A percentile compares a stretch with the other conserved stretches of the same genome.
These are phyloP conservation scores for Pycnomerus fuliginosus DNA, from an alignment of 2,888 invertebrate genomes.

Conservation along the genomic window DNA sequence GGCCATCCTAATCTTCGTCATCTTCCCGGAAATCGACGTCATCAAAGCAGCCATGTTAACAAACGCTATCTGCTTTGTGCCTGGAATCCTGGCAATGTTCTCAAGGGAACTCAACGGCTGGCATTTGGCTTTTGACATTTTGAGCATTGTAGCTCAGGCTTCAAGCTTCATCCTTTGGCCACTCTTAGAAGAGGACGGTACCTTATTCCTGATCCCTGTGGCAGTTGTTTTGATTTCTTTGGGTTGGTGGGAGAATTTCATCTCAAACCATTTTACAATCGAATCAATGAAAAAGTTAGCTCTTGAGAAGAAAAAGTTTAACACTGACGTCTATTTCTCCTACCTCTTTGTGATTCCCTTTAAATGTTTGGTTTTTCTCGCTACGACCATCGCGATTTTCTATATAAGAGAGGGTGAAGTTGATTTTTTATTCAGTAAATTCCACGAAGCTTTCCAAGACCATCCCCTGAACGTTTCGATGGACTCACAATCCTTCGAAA, in stretches of 20 bases:
- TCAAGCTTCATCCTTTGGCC: constrained; percentile 72
- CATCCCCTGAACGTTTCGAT: constrained; percentile 58
- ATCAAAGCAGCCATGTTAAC: constrained; percentile 81
- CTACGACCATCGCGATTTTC: constrained; percentile 60
- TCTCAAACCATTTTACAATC: constrained; percentile 52
- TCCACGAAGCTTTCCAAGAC: constrained; percentile 54
- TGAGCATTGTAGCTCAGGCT: constrained; percentile 65
- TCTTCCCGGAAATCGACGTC: constrained; percentile 79
- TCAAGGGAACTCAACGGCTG: constrained; percentile 56
- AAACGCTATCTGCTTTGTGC: constrained; percentile 80
- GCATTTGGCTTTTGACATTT: constrained; percentile 57
- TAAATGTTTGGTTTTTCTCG: constrained; percentile 74
- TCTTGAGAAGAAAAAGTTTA: constrained; percentile 36
- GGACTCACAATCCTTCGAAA: constrained; percentile 53
- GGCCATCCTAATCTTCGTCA: constrained; percentile 70
- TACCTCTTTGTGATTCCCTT: constrained; percentile 72
- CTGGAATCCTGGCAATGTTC: constrained; percentile 68
- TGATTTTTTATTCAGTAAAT: constrained; percentile 55
- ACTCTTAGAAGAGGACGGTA: constrained; percentile 54
- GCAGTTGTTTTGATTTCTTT: constrained; percentile 69
- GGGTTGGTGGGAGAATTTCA: constrained; percentile 85
- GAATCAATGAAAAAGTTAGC: constrained; percentile 49
- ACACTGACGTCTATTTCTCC: constrained; percentile 64
- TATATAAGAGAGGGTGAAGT: constrained; percentile 53
- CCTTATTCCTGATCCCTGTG: constrained; percentile 64